Evolutionary conservation across 2,797 vertebrate species (phyloP), one percentile per base, ranked within the genome.

Genomic region (Menidia menidia): DNA sequence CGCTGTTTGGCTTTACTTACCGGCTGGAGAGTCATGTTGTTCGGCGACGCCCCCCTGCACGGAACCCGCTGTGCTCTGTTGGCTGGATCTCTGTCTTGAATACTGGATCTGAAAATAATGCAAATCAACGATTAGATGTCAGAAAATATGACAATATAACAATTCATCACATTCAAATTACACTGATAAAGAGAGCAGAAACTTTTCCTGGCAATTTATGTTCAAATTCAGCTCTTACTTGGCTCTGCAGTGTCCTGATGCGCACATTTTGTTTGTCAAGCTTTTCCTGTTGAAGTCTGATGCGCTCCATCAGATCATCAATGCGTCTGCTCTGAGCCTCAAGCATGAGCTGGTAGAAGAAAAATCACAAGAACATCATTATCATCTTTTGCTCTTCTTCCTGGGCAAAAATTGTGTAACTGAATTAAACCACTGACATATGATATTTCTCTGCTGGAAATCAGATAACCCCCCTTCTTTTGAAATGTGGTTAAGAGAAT

Each of bases 191-290:
- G 32, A 25, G 11, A 4, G 16, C 11, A 39, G 32, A 39, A 39
- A 39, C 35, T 5, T 39, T 39, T 39, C 12, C 4, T 30, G 41
- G 13, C 35, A 25, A 31, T 18, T 12, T 25, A 7, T 55, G 13
- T 45, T 47, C 18, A 11, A 33, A 19, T 7, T 32, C 33, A 13
- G 4, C 0, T 3, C 16, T 70, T 83, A 99, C 97, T 94, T 97
- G 96, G 82, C 87, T 96, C 72, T 98, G 97, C 43, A 99, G 88
- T 8, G 91, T 95, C 79, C 96, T 94, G 60, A 99, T 96, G 81
- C 95, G 95, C 71, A 96, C 73, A 14, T 95, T 97, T 82, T 98
- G 97, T 77, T 99, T 99, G 86, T 98, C 96, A 41, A 98, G 93
- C 78, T 97, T 96, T 71, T 95, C 96, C 74, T 98, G 98, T 64